A percentile compares a stretch with the other conserved stretches of the same genome.
Evolutionary conservation across 2,113 vertebrate genomes (phyloP).

Genomic region (Oreotrochilus melanogaster): DNA sequence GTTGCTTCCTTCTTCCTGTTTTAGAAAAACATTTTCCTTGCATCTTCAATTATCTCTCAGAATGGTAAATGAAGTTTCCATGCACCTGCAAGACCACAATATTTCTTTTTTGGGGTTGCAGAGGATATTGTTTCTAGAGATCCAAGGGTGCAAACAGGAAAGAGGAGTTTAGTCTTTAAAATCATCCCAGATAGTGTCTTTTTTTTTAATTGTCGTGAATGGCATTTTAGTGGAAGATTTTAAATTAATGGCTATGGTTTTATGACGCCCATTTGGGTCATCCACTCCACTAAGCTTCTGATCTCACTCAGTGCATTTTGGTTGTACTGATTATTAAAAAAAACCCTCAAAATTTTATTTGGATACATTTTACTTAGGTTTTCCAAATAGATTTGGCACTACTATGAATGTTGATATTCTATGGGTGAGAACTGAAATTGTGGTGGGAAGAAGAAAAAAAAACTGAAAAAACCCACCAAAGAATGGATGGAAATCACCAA

Average conservation of each 20-base stretch:
- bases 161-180: not conserved
- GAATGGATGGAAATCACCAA: not conserved
- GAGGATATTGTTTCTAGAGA: not conserved
- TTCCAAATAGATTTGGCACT: not conserved
- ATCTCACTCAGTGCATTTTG: not conserved
- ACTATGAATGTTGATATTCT: not conserved
- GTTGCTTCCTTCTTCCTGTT: not conserved
- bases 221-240: not conserved
- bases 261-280: not conserved
- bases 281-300: not conserved
- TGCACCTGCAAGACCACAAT: not conserved
- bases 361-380: not conserved
- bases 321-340: not conserved
- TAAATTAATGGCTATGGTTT: not conserved
- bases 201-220: not conserved
- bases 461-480: not conserved
- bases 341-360: not conserved
- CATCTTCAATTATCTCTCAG: not conserved
- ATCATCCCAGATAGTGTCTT: not conserved
- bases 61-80: not conserved
- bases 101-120: not conserved
- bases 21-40: slow-evolving; percentile 4
- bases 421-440: not conserved
- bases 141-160: accelerated
- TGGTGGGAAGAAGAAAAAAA: not conserved